Evolutionary conservation across 2,113 vertebrate species (phyloP), one percentile per base, ranked within the genome.

Genomic region (Proteles cristata): DNA sequence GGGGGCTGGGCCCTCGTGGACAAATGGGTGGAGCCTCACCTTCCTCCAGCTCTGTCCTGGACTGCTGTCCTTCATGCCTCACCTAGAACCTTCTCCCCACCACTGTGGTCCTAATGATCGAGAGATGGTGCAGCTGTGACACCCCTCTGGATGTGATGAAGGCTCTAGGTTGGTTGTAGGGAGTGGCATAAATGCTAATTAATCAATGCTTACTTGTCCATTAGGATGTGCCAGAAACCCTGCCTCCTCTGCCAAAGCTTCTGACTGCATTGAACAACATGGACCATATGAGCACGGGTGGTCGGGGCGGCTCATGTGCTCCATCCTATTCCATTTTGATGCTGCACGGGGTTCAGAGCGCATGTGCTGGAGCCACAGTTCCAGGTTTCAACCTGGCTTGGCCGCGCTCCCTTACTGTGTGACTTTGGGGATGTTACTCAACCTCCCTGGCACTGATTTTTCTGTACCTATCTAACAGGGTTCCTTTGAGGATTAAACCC

Each of bases 241-340:
- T 7, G 4, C 35, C 48, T 14, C 21, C 8, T 26, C 28, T 2
- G 4, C 63, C 68, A 45, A 33, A 35, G 26, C 48, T 39, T 35
- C 55, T 55, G 17, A 55, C 71, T 25, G 15, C 26, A 66, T 68
- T 14, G 39, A 17, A 53, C 66, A 2, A 31, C 5, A 0, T 66
- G 65, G 65, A 15, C 28, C 65, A 0, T n/a, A 16, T n/a, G 33
- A n/a, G 33, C 66, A 7, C 15, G 16, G 66, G 7, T 0, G 10
- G 23, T 28, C 11, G 25, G 31, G 11, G 11, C 5, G 16, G 48
- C 68, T 90, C 2, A 3, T 0, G 5, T 48, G 73, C 71, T 48
- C 17, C 23, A 33, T 31, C n/a, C 11, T 12, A 17, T 53, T 8
- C 2, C 2, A 31, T 39, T 73, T 73, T 39, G 65, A 7, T 14